Base-by-base conservation (phyloP, 2,113 vertebrate species). In the Cynocephalus volans region DNA sequence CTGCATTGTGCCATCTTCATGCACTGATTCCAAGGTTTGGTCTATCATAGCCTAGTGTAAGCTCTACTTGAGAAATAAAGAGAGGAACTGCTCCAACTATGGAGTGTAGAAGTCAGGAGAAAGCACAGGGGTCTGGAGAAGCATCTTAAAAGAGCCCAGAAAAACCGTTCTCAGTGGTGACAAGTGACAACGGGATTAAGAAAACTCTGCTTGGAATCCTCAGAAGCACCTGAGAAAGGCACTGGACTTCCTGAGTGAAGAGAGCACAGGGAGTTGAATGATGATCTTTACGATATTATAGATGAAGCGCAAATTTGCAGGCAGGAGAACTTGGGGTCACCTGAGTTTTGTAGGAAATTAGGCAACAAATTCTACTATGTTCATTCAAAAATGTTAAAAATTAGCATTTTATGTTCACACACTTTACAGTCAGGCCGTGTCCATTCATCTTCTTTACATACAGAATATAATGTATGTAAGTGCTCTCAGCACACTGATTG, bases 331-430 rank as follows among this genome's bases (percentile, higher is more conserved):
- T 60, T 72, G 77, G 36, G 21, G 33, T 72, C 17, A 60, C 36
- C 15, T 31, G 52, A 19, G 18, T 85, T 93, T 86, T 36, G 26
- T 12, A 54, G 28, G 56, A 70, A 93, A 95, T 67, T 15, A 72
- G 45, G 73, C 6, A 87, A 84, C 9, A 81, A 28, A 31, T 82
- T 86, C 48, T 62, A 33, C 75, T 58, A 24, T 19, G 41, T 54
- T 95, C 56, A 72, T 89, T 86, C 82, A 62, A 92, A 70, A 72
- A 23, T 88, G 64, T 50, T 41, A 86, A 77, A 83, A 90, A 48
- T 52, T 87, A 79, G n/a, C 79, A 96, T 88, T 65, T 91, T 45
- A 36, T 54, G 18, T 72, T 70, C 41, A 28, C 12, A 28, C 11
- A 2, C 72, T 13, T 93, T 83, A 28, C 8, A 73, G 17, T 77